These are phyloP conservation scores for Epinotia nisella DNA, from an alignment of 2,888 invertebrate species.

Conservation along the genomic window DNA sequence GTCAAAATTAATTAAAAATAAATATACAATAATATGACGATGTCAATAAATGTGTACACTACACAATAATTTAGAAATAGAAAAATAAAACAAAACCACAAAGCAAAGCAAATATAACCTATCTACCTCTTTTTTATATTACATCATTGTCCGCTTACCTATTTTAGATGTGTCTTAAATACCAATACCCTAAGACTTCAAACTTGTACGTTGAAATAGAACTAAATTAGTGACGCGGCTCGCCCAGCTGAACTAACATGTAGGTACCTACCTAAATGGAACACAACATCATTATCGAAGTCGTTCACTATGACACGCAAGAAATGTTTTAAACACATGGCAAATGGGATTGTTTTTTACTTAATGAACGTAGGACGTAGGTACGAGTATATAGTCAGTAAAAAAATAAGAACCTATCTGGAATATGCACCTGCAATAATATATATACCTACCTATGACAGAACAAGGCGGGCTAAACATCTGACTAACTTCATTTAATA, in stretches of 20 bases:
- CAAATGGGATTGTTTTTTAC: conserved; percentile 6
- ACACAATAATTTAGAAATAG: too few relatives aligned
- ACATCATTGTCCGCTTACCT: not conserved
- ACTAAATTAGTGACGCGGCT: conserved; percentile 3
- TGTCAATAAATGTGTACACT: too few relatives aligned
- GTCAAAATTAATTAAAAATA: too few relatives aligned
- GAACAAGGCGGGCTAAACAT: not conserved
- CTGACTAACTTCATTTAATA: not conserved
- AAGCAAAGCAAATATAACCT: too few relatives aligned
- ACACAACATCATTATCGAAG: conserved; percentile 4
- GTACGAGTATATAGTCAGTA: too few relatives aligned
- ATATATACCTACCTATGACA: not conserved
- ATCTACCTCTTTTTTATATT: too few relatives aligned
- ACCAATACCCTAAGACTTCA: not conserved
- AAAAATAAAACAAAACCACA: too few relatives aligned
- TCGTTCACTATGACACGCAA: not conserved
- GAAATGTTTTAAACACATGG: not conserved
- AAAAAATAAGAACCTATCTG: not conserved
- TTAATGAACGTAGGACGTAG: too few relatives aligned
- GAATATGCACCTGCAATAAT: not conserved
- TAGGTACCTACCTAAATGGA: too few relatives aligned
- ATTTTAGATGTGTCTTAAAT: not conserved
- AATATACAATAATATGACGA: too few relatives aligned
- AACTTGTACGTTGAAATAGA: not conserved
- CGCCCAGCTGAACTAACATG: conserved; percentile 13